These are phyloP conservation scores for Chironomus tentans DNA, from an alignment of 2,888 invertebrate genomes.

Conservation along the genomic window DNA sequence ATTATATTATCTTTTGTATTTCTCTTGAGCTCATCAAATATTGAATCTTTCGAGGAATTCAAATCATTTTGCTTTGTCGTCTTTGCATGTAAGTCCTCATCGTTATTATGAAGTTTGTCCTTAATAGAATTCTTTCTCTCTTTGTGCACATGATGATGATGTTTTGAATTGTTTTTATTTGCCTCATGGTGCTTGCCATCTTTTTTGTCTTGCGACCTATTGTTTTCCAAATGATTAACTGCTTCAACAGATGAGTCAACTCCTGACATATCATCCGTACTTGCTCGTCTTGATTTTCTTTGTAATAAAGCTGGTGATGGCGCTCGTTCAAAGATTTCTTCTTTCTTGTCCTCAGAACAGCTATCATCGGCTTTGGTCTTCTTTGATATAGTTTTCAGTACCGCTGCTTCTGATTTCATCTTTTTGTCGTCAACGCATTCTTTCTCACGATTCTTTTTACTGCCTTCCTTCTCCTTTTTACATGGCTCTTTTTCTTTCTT, in stretches of 20 bases:
- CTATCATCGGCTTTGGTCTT: neutral
- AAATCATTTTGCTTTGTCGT: neutral
- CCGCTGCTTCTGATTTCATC: conserved; percentile 33
- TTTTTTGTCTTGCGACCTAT: conserved; percentile 11
- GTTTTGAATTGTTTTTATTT: conserved; percentile 13
- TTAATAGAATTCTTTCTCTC: neutral
- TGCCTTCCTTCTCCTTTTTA: conserved; percentile 30
- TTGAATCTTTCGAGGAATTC: conserved; percentile 30
- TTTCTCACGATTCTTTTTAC: neutral
- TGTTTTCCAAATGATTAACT: neutral
- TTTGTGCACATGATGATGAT: conserved; percentile 12
- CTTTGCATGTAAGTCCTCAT: neutral
- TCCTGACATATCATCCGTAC: conserved; percentile 32
- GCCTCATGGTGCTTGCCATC: conserved; percentile 13
- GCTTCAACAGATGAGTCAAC: conserved; percentile 18
- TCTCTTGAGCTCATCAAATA: conserved; percentile 36
- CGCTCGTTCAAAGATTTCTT: conserved; percentile 38
- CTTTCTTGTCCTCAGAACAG: conserved; percentile 44
- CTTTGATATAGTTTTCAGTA: conserved; percentile 39
- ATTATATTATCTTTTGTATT: conserved; percentile 32
- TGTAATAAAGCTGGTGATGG: conserved; percentile 37
- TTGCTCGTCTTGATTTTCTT: conserved; percentile 36
- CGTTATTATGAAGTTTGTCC: neutral
- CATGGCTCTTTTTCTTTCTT: conserved; percentile 28
- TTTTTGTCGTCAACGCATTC: neutral